Evolutionary conservation across 2,113 vertebrate species (phyloP).

Genomic region (Sinosuthora webbiana): DNA sequence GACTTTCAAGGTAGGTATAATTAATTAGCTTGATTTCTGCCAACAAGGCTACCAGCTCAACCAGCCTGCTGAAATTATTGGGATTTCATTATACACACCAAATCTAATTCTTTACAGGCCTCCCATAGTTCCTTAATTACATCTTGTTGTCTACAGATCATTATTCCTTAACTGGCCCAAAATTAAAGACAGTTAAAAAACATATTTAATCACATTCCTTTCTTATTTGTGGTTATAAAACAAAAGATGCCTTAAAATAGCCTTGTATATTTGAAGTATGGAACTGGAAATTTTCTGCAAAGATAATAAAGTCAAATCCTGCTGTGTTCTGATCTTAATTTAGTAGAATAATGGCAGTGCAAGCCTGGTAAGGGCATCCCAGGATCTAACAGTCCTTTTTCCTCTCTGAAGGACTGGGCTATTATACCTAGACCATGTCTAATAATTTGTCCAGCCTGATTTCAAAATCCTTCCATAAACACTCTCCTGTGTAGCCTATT

Average conservation of each 20-base stretch:
- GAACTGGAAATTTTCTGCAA: background rate
- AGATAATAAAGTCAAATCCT: background rate
- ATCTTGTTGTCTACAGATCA: background rate
- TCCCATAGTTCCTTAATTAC: background rate
- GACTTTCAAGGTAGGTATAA: background rate
- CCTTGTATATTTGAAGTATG: background rate
- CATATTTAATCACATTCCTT: background rate
- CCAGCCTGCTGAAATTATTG: background rate
- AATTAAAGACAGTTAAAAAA: background rate
- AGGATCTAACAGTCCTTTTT: background rate
- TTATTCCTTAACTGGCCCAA: background rate
- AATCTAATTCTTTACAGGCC: background rate
- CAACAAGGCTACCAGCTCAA: background rate
- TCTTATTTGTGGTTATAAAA: background rate
- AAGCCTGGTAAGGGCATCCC: background rate
- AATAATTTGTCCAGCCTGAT: background rate
- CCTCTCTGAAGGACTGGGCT: background rate
- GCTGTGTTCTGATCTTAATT: background rate
- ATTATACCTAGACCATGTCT: background rate
- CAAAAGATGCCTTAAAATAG: background rate
- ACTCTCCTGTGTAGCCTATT: background rate
- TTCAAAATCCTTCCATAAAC: background rate
- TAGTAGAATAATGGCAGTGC: slow-evolving; percentile 5
- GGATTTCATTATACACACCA: background rate
- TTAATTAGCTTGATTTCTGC: background rate